These are phyloP conservation scores for Varanus salvator DNA, from an alignment of 2,113 vertebrate genomes.

Conservation along the genomic window DNA sequence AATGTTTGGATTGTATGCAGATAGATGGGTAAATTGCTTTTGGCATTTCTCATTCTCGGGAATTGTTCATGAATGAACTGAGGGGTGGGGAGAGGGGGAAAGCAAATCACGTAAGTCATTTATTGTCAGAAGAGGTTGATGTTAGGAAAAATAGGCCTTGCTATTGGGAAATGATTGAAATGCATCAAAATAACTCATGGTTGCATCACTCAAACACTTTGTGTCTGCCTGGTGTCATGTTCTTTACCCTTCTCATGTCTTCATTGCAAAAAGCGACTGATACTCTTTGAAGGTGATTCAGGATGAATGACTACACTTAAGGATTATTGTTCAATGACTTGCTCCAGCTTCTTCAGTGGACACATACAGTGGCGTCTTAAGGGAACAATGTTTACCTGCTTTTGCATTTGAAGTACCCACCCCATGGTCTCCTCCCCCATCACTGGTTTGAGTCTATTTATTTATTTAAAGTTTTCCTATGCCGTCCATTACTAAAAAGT, in stretches of 20 bases:
- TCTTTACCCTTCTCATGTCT: not conserved
- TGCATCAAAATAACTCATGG: conserved; percentile 42
- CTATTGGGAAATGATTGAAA: conserved; percentile 52
- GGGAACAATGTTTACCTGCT: rapidly evolving
- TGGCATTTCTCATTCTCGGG: not conserved
- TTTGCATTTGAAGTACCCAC: not conserved
- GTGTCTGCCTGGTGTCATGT: conserved; percentile 39
- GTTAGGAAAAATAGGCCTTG: conserved; percentile 52
- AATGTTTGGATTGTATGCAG: conserved; percentile 10
- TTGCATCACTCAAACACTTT: conserved; percentile 38
- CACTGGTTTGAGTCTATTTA: not conserved
- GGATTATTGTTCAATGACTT: conserved; percentile 29
- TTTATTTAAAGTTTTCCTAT: no score
- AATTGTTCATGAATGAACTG: conserved; percentile 37
- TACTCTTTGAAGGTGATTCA: conserved; percentile 40
- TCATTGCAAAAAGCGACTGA: conserved; percentile 8
- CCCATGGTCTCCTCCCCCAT: not conserved
- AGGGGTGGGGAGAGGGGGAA: not conserved
- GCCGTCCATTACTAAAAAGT: no score
- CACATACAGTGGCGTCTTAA: not conserved
- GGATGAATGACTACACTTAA: conserved; percentile 42
- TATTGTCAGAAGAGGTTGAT: conserved; percentile 38
- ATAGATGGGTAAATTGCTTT: not conserved
- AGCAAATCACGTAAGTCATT: conserved; percentile 19
- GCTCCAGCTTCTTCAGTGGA: conserved; percentile 31